Evolutionary conservation across 2,888 invertebrate genomes (phyloP), one percentile per base, ranked within the genome.

Genomic region (Tetanocera ferruginea): DNA sequence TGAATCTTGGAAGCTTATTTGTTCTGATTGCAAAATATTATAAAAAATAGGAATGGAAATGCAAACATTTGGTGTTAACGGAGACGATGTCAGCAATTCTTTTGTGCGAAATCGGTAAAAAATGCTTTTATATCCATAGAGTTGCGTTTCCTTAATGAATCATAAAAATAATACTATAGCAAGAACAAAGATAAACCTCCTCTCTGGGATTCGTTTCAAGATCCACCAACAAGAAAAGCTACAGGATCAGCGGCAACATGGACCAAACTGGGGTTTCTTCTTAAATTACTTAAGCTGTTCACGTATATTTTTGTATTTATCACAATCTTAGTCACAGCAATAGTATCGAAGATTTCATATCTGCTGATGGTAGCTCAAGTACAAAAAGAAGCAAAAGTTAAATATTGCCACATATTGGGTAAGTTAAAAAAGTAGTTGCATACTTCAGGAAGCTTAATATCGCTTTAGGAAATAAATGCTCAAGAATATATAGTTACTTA

Each of bases 161-260:
- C 37, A 6, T 37, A 37, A 37, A 4, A 6, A 37, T 37, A 6
- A n/a, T 52, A 19, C 8, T n/a, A 52, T 62, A 85, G 85, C 14
- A 83, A 84, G 77, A 80, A 76, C 73, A 85, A 81, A 51, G 87
- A 88, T 43, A 88, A 85, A 70, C 86, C 85, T 8, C 91, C 92
- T 86, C 91, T 93, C 90, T 97, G 97, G 97, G 94, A 97, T 86
- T 91, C 94, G 17, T 97, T 97, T 88, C 92, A 94, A 84, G 93
- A 94, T 83, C 91, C 94, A 11, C 95, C 95, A 0, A 91, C 93
- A 73, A 92, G 93, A 86, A 91, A 92, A 79, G 92, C 93, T 80
- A 92, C 92, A 52, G 94, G 94, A 57, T 95, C 95, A 0, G 93
- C 93, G 90, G 93, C 91, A 19, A 91, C 92, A 76, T 88, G 88